Evolutionary conservation across 2,888 invertebrate species (phyloP), one percentile per base, ranked within the genome.

Genomic region (Hedychridium roseum): DNA sequence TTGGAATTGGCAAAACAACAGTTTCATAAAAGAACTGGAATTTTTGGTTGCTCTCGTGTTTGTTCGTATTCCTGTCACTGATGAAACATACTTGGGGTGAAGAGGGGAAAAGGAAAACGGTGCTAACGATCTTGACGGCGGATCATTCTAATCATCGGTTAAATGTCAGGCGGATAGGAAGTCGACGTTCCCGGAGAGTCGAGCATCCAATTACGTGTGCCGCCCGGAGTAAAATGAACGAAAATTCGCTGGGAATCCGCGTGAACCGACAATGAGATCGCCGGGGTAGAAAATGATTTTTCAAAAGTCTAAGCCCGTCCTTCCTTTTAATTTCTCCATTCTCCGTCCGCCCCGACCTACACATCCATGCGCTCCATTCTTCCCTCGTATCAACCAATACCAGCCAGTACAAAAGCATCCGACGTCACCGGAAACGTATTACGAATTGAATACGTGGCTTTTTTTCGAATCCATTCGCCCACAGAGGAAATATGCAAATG

Each of bases 201-300:
- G 26, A 35, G 44, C 40, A 43, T 62, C 50, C 58, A 58, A 61
- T 62, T 61, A 61, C 39, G 27, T 15, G 37, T 31, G 27, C 23
- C 18, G 30, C 12, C 14, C 26, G 36, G 32, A 32, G 41, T 4
- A 27, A 41, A 41, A 36, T 43, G 43, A 54, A 40, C 26, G 28
- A 34, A 38, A 37, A 43, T 16, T 20, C 40, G 16, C n/a, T n/a
- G 37, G 37, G 37, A 50, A 53, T 53, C 35, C 51, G 39, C 50
- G 44, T 36, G 28, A 34, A 35, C 27, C 41, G 20, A 42, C 42
- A 45, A 42, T 45, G 40, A 32, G 41, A n/a, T 28, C 52, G 42
- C 4, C 43, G 46, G 43, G 28, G 44, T 31, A 54, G 50, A 50
- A 51, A 59, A 63, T 63, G 53, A 63, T 57, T 57, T 54, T 54